Percentiles rank a stretch among this genome's conserved stretches.
phyloP scores from a whole-genome alignment of 2,797 vertebrate species.

The Chlorospingus semifuscus region DNA sequence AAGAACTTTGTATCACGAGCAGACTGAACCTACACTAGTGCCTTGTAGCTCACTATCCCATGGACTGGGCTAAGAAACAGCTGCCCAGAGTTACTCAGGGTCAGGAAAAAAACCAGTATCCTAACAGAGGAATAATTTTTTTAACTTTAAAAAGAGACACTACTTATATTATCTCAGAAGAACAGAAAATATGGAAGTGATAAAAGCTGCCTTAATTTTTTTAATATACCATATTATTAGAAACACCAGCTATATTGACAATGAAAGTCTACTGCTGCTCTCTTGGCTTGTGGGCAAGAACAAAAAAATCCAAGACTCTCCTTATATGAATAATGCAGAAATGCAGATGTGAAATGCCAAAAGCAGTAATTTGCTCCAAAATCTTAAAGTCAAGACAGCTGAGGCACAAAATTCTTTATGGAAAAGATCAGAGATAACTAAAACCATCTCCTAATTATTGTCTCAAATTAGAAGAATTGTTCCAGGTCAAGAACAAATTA shows the following conservation, averaged over 20 bases:
- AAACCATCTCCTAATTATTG: slow-evolving; percentile 46
- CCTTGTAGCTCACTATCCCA: neutral
- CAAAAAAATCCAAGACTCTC: neutral
- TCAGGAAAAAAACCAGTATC: neutral
- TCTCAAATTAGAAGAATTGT: slow-evolving; percentile 44
- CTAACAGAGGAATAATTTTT: neutral
- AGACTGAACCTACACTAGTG: neutral
- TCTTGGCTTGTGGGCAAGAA: neutral
- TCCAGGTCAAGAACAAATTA: slow-evolving; percentile 62
- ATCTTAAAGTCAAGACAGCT: slow-evolving; percentile 5
- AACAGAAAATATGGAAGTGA: neutral
- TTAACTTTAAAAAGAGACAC: neutral
- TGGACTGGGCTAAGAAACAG: neutral
- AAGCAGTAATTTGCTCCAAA: slow-evolving; percentile 17
- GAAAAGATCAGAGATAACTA: slow-evolving; percentile 42
- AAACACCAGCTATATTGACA: neutral
- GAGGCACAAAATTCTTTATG: neutral
- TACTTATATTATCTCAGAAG: neutral
- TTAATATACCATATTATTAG: neutral
- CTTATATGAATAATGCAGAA: slow-evolving; percentile 28
- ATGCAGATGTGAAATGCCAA: slow-evolving; percentile 1
- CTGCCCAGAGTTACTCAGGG: neutral
- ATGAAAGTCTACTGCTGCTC: neutral
- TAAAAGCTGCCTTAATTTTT: neutral
- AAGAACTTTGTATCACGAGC: neutral